Percentiles rank a stretch among this genome's conserved stretches.
Conservation (phyloP, 2,797 vertebrate species). For the Gymnothorax reevesii region DNA sequence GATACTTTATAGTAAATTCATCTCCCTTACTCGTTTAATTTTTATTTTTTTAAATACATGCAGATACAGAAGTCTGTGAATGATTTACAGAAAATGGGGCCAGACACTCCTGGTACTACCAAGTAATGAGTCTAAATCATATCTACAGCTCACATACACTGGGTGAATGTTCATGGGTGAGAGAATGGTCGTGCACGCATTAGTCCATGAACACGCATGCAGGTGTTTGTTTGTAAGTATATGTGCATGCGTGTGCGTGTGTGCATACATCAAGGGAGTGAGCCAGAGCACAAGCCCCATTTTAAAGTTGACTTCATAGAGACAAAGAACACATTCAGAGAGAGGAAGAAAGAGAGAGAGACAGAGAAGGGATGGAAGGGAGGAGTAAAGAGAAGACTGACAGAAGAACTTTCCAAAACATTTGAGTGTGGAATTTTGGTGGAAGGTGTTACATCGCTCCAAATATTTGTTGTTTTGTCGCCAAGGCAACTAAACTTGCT, state of each 20-base stretch:
- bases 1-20: not conserved
- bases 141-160: not conserved
- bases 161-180: not conserved
- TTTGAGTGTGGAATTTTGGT: conserved; percentile 80
- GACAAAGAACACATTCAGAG: conserved; percentile 73
- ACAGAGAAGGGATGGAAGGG: conserved; percentile 33
- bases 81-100: not conserved
- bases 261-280: conserved; percentile 25
- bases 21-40: not conserved
- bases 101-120: not conserved
- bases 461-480: conserved; percentile 92
- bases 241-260: not conserved
- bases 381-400: conserved; percentile 39
- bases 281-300: conserved; percentile 58
- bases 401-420: conserved; percentile 83
- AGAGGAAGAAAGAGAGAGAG: conserved; percentile 36
- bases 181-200: too few relatives aligned
- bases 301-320: conserved; percentile 69
- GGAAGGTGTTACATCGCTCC: conserved; percentile 86
- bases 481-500: conserved; percentile 77
- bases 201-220: not conserved
- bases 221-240: not conserved
- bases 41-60: not conserved
- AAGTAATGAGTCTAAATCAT: not conserved
- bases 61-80: not conserved